Evolutionary conservation across 2,797 vertebrate species (phyloP).

Genomic region (Luscinia luscinia): DNA sequence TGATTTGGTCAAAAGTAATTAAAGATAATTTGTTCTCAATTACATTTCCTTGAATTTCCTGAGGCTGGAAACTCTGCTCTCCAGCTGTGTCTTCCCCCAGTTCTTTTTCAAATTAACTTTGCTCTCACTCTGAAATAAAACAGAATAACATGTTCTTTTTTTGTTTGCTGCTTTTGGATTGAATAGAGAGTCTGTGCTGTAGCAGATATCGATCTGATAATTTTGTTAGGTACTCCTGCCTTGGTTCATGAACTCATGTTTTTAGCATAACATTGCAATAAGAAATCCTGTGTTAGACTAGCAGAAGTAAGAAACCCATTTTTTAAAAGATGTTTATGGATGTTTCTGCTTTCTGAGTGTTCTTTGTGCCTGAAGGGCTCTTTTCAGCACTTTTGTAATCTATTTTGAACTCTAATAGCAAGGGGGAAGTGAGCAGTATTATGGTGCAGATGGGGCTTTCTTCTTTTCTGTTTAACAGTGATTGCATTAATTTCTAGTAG

Average conservation of each 20-base stretch:
- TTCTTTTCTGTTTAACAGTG: background rate
- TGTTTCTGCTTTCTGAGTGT: background rate
- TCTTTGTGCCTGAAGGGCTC: background rate
- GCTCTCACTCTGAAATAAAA: constrained; percentile 66
- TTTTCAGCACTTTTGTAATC: background rate
- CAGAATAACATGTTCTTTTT: constrained; percentile 37
- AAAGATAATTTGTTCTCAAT: constrained; percentile 79
- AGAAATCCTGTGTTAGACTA: constrained; percentile 1
- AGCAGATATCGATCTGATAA: constrained; percentile 47
- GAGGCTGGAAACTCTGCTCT: constrained; percentile 69
- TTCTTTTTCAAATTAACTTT: constrained; percentile 76
- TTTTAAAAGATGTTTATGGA: background rate
- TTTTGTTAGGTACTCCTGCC: constrained; percentile 51
- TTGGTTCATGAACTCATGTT: constrained; percentile 46
- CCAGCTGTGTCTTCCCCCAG: constrained; percentile 56
- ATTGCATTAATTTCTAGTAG: background rate
- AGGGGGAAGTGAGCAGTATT: background rate
- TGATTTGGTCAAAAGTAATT: constrained; percentile 81
- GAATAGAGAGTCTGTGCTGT: constrained; percentile 37
- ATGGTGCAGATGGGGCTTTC: background rate
- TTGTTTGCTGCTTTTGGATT: constrained; percentile 37
- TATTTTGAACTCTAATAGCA: background rate
- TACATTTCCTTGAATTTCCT: constrained; percentile 76
- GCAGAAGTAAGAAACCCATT: background rate
- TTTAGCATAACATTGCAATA: constrained; percentile 26